Conservation (phyloP, 2,113 vertebrate genomes). For the Diadophis punctatus region DNA sequence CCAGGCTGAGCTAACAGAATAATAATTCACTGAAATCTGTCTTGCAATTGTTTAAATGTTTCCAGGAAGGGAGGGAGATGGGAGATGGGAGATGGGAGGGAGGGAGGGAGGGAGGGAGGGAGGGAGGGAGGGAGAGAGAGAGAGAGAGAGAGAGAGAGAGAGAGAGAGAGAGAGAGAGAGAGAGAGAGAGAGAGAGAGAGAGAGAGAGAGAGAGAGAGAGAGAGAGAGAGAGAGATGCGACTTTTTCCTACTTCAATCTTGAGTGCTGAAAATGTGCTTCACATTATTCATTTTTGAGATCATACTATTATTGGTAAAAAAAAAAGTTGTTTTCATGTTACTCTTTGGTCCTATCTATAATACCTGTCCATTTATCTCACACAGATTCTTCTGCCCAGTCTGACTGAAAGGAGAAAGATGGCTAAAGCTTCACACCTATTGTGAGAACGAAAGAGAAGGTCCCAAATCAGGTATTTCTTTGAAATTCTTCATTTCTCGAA, state of each 20-base stretch:
- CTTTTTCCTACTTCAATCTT: not conserved
- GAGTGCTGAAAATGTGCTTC: not conserved
- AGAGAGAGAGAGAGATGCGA: rapidly evolving
- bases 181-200: too few relatives aligned
- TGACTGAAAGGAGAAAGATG: too few relatives aligned
- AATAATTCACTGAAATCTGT: not conserved
- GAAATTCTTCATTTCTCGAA: not conserved
- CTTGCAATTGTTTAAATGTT: not conserved
- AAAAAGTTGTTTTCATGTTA: not conserved
- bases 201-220: too few relatives aligned
- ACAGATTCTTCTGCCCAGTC: too few relatives aligned
- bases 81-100: too few relatives aligned
- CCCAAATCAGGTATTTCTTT: too few relatives aligned
- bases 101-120: not conserved
- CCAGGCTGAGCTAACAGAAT: not conserved
- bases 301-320: not conserved
- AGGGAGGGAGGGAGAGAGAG: not conserved
- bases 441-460: too few relatives aligned
- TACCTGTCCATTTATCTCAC: too few relatives aligned
- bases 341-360: too few relatives aligned
- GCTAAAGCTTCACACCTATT: too few relatives aligned
- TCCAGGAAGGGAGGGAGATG: not conserved
- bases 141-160: not conserved
- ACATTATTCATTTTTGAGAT: not conserved
- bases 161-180: not conserved